A percentile compares a stretch with the other conserved stretches of the same genome.
These are phyloP conservation scores for Cygnus buccinator DNA, from an alignment of 2,113 vertebrate genomes.

Conservation along the genomic window DNA sequence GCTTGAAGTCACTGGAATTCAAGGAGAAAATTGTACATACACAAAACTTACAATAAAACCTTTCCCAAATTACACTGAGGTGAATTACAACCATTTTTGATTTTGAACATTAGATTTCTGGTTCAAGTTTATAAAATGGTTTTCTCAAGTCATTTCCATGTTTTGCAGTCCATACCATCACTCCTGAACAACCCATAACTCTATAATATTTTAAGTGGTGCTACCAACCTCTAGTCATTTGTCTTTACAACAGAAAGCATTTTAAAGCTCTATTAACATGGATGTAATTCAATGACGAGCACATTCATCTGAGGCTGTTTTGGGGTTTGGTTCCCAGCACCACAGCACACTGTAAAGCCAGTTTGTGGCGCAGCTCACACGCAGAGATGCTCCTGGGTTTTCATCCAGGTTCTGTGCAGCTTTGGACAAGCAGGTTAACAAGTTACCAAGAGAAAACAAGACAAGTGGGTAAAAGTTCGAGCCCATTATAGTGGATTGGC, in stretches of 20 bases:
- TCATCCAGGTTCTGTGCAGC: background rate
- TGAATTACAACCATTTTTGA: background rate
- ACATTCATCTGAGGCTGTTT: background rate
- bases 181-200: background rate
- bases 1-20: background rate
- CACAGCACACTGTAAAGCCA: too few species aligned
- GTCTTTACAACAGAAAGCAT: background rate
- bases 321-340: too few species aligned
- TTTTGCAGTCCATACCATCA: background rate
- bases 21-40: background rate
- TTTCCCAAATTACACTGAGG: background rate
- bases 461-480: too few species aligned
- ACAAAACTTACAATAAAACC: background rate
- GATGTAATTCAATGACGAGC: accelerated
- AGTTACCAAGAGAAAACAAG: accelerated
- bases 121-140: background rate
- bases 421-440: too few species aligned
- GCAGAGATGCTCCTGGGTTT: background rate
- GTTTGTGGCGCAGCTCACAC: accelerated
- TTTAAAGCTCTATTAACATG: accelerated
- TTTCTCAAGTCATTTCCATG: background rate
- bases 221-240: background rate
- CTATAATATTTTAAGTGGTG: too few species aligned
- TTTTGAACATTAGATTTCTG: background rate
- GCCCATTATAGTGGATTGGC: background rate